Percentiles rank a stretch among this genome's conserved stretches.
phyloP scores from a whole-genome alignment of 2,888 invertebrate species.

The Vanessa cardui region DNA sequence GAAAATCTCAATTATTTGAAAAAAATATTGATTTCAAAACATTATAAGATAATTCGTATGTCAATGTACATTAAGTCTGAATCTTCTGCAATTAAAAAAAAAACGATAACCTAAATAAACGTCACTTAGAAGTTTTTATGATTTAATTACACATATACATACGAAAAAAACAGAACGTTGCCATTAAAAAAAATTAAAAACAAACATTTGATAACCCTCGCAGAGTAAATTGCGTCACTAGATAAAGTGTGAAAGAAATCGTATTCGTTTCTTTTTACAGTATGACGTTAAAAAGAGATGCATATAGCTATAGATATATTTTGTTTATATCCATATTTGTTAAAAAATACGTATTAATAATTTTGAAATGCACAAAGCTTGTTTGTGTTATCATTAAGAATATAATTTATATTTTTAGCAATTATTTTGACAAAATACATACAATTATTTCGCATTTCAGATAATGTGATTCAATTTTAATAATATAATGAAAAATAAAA shows the following conservation, averaged over 20 bases:
- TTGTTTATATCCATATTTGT: neutral
- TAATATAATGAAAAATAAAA: too few relatives aligned
- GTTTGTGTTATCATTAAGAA: too few relatives aligned
- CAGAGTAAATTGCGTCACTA: constrained; percentile 5
- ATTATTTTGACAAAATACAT: too few relatives aligned
- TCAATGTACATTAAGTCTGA: neutral
- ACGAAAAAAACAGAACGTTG: neutral
- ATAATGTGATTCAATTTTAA: too few relatives aligned
- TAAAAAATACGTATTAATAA: neutral
- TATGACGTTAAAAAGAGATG: neutral
- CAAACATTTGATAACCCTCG: constrained; percentile 15
- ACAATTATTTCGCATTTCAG: too few relatives aligned
- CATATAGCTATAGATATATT: constrained; percentile 1
- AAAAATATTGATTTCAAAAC: too few relatives aligned
- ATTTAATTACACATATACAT: neutral
- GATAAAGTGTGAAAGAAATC: neutral
- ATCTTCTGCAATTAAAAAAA: neutral
- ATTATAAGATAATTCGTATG: too few relatives aligned
- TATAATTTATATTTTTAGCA: too few relatives aligned
- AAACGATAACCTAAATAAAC: neutral
- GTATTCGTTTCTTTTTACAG: neutral
- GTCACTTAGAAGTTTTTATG: neutral
- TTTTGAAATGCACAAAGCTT: neutral
- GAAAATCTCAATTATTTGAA: too few relatives aligned
- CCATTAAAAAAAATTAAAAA: constrained; percentile 1